These are phyloP conservation scores for Maccullochella peelii DNA, from an alignment of 2,113 vertebrate genomes.

Conservation along the genomic window DNA sequence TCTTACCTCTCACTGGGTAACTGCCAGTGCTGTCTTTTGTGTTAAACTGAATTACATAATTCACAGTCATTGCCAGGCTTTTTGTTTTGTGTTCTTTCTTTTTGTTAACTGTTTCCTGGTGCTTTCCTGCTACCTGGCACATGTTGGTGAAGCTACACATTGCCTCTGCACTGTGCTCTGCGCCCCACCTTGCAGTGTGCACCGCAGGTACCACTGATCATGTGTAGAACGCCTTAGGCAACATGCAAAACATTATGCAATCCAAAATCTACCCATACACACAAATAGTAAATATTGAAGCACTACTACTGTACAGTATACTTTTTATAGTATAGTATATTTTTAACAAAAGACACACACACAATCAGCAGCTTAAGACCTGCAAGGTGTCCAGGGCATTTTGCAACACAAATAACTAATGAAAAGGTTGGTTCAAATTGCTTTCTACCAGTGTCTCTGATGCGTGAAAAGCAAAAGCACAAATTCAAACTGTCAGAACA, in stretches of 20 bases:
- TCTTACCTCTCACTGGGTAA: neutral
- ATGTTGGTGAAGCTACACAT: neutral
- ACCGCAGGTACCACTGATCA: neutral
- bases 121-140: neutral
- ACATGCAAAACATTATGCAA: neutral
- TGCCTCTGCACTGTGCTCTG: neutral
- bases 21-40: no score
- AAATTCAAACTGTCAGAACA: constrained; percentile 5
- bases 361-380: neutral
- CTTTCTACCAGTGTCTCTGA: neutral
- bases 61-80: neutral
- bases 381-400: neutral
- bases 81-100: neutral
- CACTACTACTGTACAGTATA: neutral
- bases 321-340: no score
- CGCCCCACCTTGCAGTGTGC: neutral
- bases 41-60: neutral
- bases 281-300: neutral
- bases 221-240: neutral
- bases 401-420: constrained; percentile 3
- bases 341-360: neutral
- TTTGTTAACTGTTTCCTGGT: neutral
- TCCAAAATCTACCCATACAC: neutral
- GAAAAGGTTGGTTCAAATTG: constrained; percentile 17
- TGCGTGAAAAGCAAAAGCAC: constrained; percentile 41